A percentile compares a stretch with the other conserved stretches of the same genome.
phyloP scores from a whole-genome alignment of 1,140 invertebrate species.

The Ericerus pela region DNA sequence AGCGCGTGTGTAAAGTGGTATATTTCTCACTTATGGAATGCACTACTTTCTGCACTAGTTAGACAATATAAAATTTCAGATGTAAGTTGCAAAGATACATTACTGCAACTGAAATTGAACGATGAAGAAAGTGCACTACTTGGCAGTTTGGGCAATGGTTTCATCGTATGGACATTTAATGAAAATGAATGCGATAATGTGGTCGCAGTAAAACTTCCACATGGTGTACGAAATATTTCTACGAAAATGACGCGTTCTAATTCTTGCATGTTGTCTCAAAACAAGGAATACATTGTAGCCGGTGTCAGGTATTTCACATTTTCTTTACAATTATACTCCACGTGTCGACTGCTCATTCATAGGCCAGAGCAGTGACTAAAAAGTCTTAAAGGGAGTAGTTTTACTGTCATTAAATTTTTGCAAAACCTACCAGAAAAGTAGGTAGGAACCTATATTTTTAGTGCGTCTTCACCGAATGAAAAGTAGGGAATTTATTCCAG shows the following conservation, averaged over 20 bases:
- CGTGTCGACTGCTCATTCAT: too few relatives aligned
- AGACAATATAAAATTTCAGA: slow-evolving; percentile 1
- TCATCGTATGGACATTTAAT: slow-evolving; percentile 50
- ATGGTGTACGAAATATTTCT: slow-evolving; percentile 83
- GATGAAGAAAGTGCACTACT: slow-evolving; percentile 63
- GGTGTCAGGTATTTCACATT: slow-evolving; percentile 53
- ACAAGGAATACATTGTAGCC: slow-evolving; percentile 81
- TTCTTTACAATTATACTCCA: too few relatives aligned
- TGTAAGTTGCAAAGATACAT: slow-evolving; percentile 36
- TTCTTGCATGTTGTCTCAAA: slow-evolving; percentile 77
- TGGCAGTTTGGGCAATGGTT: slow-evolving; percentile 71
- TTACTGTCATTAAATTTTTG: too few relatives aligned
- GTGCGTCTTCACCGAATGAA: too few relatives aligned
- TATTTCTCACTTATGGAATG: slow-evolving; percentile 24
- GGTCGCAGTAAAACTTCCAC: slow-evolving; percentile 60
- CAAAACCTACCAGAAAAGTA: too few relatives aligned
- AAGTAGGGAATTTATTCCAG: too few relatives aligned
- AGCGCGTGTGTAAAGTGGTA: too few relatives aligned
- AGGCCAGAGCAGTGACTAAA: too few relatives aligned
- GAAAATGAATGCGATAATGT: slow-evolving; percentile 29
- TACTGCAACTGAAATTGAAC: slow-evolving; percentile 69
- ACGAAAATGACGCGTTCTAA: slow-evolving; percentile 69
- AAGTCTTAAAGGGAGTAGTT: too few relatives aligned
- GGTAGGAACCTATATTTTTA: too few relatives aligned
- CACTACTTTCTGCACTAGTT: slow-evolving; percentile 28